Evolutionary conservation across 2,113 vertebrate species (phyloP).

Genomic region (Mastomys coucha): DNA sequence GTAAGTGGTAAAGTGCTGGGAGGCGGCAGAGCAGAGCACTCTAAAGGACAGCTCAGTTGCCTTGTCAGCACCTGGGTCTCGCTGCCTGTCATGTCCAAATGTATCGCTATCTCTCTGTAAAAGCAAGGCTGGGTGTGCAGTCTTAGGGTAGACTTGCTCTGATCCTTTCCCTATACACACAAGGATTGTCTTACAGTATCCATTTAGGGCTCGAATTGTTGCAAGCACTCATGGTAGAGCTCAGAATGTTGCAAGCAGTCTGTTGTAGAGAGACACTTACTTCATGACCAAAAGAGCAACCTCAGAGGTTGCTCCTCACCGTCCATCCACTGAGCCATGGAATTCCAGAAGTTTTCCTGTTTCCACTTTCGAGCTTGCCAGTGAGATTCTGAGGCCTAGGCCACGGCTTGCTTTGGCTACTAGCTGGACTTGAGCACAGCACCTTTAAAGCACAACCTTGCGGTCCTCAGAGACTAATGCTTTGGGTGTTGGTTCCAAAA

Average conservation of each 20-base stretch:
- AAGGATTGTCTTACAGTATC: not conserved
- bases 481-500: not conserved
- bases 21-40: constrained; percentile 67
- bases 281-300: not conserved
- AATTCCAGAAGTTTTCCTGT: not conserved
- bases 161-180: not conserved
- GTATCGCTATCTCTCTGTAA: not conserved
- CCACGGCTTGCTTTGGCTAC: not conserved
- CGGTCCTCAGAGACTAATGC: not conserved
- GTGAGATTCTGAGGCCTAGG: no score
- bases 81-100: constrained; percentile 58
- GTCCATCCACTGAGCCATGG: not conserved
- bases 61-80: constrained; percentile 56
- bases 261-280: not conserved
- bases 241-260: not conserved
- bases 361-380: not conserved
- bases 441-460: not conserved
- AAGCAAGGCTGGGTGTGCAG: not conserved
- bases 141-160: not conserved
- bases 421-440: not conserved
- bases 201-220: constrained; percentile 1
- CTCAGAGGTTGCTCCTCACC: not conserved
- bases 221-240: not conserved
- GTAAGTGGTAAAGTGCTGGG: constrained; percentile 76
- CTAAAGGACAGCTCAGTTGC: constrained; percentile 63